Percentiles rank a stretch among this genome's conserved stretches.
These are phyloP conservation scores for Acrocephalus arundinaceus DNA, from an alignment of 2,113 vertebrate species.

Conservation along the genomic window DNA sequence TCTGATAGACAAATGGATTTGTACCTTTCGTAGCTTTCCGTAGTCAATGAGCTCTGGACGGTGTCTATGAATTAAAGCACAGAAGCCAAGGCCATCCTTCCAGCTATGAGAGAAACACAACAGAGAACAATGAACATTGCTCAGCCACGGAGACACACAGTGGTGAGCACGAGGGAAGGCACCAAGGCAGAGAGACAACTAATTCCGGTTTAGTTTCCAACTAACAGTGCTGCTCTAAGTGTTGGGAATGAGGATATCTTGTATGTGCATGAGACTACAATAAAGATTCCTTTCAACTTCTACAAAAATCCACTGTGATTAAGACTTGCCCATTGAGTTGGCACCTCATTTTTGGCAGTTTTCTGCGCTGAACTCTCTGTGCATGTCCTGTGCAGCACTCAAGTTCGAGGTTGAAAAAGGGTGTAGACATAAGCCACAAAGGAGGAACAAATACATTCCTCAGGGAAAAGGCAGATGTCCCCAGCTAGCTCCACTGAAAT, in stretches of 20 bases:
- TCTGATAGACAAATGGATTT: neutral
- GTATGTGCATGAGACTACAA: neutral
- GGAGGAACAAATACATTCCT: neutral
- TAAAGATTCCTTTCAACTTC: neutral
- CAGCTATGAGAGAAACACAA: slow-evolving; percentile 76
- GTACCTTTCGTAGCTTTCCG: slow-evolving; percentile 93
- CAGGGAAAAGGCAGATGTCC: neutral
- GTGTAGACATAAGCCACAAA: neutral
- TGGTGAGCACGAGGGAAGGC: neutral
- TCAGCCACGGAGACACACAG: neutral
- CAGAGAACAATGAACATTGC: neutral
- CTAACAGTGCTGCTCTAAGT: neutral
- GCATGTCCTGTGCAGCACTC: neutral
- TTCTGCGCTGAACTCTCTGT: neutral
- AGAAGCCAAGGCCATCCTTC: slow-evolving; percentile 98
- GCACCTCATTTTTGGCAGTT: neutral
- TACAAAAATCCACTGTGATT: neutral
- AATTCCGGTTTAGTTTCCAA: neutral
- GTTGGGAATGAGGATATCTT: neutral
- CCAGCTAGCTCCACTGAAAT: neutral
- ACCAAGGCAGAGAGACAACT: neutral
- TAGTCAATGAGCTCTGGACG: slow-evolving; percentile 98
- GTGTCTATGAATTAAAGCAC: slow-evolving; percentile 97
- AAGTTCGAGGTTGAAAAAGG: neutral
- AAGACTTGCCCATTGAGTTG: neutral